Conservation (phyloP, 2,113 vertebrate species). For the Alosa alosa region DNA sequence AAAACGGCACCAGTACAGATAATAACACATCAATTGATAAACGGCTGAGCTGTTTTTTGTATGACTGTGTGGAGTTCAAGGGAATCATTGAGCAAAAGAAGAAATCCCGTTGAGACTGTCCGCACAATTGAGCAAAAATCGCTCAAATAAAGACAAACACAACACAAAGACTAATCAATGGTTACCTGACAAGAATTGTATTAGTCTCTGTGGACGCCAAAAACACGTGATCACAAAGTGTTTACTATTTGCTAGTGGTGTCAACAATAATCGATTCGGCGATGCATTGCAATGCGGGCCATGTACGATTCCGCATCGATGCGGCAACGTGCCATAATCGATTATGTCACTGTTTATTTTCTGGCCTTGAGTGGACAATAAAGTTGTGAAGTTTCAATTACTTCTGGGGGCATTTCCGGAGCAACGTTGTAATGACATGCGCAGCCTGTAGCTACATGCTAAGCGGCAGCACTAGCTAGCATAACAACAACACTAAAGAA, state of each 20-base stretch:
- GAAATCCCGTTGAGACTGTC: neutral
- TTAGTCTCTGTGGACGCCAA: neutral
- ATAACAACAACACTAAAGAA: no score
- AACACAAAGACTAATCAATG: conserved; percentile 5
- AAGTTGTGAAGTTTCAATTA: no score
- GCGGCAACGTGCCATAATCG: no score
- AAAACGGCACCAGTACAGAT: neutral
- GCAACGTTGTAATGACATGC: no score
- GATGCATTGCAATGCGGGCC: no score
- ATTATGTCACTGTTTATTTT: no score
- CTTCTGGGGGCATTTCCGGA: no score
- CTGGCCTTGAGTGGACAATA: no score
- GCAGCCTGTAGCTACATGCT: no score
- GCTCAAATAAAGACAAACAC: neutral
- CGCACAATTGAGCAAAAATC: neutral
- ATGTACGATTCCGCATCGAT: no score
- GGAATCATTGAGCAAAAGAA: neutral
- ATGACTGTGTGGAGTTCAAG: neutral
- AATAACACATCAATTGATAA: neutral
- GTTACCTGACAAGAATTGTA: neutral
- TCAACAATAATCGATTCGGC: no score
- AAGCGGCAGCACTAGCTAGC: no score
- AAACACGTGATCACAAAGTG: neutral
- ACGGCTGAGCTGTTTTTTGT: neutral
- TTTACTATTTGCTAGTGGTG: neutral